phyloP scores from a whole-genome alignment of 2,888 invertebrate genomes.

The Odontothrips loti region DNA sequence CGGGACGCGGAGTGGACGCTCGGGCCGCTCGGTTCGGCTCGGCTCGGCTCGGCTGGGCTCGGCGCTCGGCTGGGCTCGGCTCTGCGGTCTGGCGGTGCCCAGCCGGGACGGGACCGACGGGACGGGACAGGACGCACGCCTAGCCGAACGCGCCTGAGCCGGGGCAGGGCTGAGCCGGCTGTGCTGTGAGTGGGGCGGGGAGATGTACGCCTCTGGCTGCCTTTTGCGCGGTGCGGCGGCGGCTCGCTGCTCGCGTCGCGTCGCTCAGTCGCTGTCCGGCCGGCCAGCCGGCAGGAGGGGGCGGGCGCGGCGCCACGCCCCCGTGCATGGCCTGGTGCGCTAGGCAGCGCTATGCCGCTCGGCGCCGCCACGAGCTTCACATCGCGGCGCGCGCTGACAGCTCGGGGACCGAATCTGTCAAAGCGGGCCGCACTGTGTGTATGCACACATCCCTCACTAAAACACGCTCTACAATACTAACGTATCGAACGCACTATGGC shows the following conservation, averaged over 20 bases:
- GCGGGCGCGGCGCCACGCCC: background rate
- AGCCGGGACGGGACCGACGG: background rate
- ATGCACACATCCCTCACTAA: background rate
- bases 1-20: constrained; percentile 18
- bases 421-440: too few relatives aligned
- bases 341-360: background rate
- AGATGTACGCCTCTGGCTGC: background rate
- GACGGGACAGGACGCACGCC: background rate
- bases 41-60: background rate
- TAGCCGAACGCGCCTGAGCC: background rate
- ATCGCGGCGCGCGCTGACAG: background rate
- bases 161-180: background rate
- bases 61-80: background rate
- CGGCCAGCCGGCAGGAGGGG: background rate
- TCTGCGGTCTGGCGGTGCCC: background rate
- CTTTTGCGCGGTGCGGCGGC: too few relatives aligned
- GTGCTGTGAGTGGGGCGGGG: background rate
- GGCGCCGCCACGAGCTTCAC: background rate
- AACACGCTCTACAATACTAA: background rate
- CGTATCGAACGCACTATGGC: background rate
- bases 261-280: background rate
- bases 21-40: background rate
- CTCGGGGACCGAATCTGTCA: too few relatives aligned
- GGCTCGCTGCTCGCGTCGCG: background rate
- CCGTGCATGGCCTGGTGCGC: too few relatives aligned